Evolutionary conservation across 2,888 invertebrate genomes (phyloP), one percentile per base, ranked within the genome.

Genomic region (Drosophila longiperda): DNA sequence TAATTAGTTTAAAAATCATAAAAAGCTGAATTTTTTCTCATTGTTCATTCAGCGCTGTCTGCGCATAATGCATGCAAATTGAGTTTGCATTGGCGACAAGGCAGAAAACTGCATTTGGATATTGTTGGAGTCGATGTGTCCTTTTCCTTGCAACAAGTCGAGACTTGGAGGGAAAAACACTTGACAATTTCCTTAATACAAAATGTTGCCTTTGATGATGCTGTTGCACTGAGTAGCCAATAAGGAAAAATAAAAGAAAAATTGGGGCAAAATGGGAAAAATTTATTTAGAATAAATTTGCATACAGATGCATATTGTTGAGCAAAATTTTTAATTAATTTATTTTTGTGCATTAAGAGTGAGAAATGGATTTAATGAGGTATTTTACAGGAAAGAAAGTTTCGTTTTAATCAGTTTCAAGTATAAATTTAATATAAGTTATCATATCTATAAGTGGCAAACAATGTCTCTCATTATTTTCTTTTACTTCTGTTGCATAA

Each of bases 31-130:
- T 62, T 63, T 36, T 58, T 48, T 11, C n/a, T n/a, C 26, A 57
- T 61, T 40, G 17, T 7, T 40, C 32, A 58, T 49, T 48, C 3
- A 7, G 15, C 57, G 26, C 20, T 58, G 48, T 12, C 62, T 58
- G 42, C 42, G 57, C 73, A 74, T 77, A 78, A 75, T 78, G 68
- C 67, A 82, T 73, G 81, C 69, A 83, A 84, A 84, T 83, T 78
- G 53, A 62, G 76, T 80, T 83, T 60, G 45, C 69, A 63, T 66
- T 61, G 49, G 54, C 17, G 15, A 66, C 61, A 64, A 9, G 32
- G 42, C 57, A 15, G 57, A 57, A 42, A 40, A 40, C 32, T 57
- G 42, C 29, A 32, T 20, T 42, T 57, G 55, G 11, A 26, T 29
- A 8, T 50, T 29, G 29, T 32, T 20, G 57, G 20, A 36, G 9